Evolutionary conservation across 2,113 vertebrate species (phyloP).

Genomic region (Gymnocephalus cernua): DNA sequence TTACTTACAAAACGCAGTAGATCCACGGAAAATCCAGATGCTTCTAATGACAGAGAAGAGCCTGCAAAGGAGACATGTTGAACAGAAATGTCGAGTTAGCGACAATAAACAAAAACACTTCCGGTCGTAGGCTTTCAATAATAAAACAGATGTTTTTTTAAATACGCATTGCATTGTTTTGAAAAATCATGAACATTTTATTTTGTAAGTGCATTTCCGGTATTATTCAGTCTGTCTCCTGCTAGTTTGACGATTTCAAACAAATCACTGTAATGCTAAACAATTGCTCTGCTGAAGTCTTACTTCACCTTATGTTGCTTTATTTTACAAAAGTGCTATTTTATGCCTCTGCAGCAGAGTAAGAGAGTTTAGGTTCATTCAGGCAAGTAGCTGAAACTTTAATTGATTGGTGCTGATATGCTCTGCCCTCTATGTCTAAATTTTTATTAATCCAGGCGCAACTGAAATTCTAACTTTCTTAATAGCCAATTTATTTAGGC

Average conservation of each 20-base stretch:
- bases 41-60: conserved; percentile 50
- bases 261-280: background rate
- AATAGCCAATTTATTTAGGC: background rate
- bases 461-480: no score
- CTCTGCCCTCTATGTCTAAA: background rate
- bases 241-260: background rate
- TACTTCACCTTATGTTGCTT: background rate
- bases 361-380: background rate
- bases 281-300: background rate
- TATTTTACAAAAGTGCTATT: background rate
- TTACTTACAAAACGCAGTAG: conserved; percentile 60
- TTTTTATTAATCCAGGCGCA: background rate
- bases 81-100: conserved; percentile 14
- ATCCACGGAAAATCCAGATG: conserved; percentile 34
- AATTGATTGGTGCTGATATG: background rate
- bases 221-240: background rate
- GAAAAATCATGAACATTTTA: background rate
- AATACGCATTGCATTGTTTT: background rate
- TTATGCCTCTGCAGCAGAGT: background rate
- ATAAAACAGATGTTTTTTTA: background rate
- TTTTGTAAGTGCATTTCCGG: conserved; percentile 26
- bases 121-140: conserved; percentile 9
- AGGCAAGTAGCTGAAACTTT: background rate
- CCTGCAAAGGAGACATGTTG: conserved; percentile 66
- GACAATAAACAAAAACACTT: background rate